Base-by-base conservation (phyloP, 2,113 vertebrate species). In the Naja naja region DNA sequence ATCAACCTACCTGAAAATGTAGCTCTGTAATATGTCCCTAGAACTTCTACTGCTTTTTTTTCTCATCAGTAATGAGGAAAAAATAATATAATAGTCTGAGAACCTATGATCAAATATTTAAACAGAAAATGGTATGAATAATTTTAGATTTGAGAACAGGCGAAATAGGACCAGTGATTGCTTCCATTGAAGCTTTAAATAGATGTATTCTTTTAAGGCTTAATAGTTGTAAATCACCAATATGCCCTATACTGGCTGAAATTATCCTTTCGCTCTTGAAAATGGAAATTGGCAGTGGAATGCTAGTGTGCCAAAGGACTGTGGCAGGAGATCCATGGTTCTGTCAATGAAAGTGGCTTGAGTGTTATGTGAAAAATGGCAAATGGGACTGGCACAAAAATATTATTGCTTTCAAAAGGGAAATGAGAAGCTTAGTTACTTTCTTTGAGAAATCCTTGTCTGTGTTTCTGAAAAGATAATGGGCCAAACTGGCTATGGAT, bases 161-260 rank as follows among this genome's bases (percentile, higher is more conserved):
- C 47, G 49, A 92, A 93, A 91, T 23, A 22, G 89, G 0, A 0
- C 39, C 93, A 91, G 94, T 89, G 27, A 47, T 93, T 8, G 91
- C 91, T 56, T 87, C 23, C 1, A 3, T 86, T 90, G 69, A 69
- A 45, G 88, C 0, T 89, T 91, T 2, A 1, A 95, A 93, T 11
- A 93, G 90, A 91, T 93, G 88, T 89, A 34, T 93, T 93, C 58
- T 92, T 88, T 88, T 88, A 54, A 27, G 34, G 58, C 23, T 69
- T 69, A 39, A 92, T 39, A 43, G 25, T 9, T 90, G 52, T 30
- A 64, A 93, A 94, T 11, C 11, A 2, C 69, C 85, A 6, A 16
- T 92, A 89, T 91, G 30, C 10, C 90, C 25, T 58, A 91, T 91
- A 10, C 39, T 92, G 34, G 27, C 81, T 85, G 91, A 89, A 89